phyloP scores from a whole-genome alignment of 2,797 vertebrate genomes.

The Karalla daura region DNA sequence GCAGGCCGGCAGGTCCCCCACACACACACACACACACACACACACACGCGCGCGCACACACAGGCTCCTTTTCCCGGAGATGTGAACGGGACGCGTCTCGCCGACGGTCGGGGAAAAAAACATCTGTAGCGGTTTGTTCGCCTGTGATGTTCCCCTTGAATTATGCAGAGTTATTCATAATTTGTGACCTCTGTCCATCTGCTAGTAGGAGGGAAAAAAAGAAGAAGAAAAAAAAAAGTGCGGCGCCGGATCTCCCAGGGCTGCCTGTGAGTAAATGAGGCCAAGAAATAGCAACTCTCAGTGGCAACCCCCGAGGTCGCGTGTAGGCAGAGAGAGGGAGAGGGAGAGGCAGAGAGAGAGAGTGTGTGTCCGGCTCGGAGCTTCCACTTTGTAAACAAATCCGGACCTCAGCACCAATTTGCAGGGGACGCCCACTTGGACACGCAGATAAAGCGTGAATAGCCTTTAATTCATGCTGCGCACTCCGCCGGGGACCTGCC shows the following conservation, averaged over 20 bases:
- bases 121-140: slow-evolving; percentile 21
- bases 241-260: neutral
- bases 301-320: neutral
- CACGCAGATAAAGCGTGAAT: slow-evolving; percentile 47
- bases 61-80: neutral
- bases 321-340: slow-evolving; percentile 19
- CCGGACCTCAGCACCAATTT: slow-evolving; percentile 12
- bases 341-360: slow-evolving; percentile 1
- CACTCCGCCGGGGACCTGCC: slow-evolving; percentile 38
- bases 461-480: slow-evolving; percentile 50
- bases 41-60: no score
- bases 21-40: no score
- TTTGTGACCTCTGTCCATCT: slow-evolving; percentile 25
- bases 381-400: slow-evolving; percentile 45
- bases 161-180: slow-evolving; percentile 31
- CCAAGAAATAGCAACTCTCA: neutral
- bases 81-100: neutral
- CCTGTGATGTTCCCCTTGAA: slow-evolving; percentile 6
- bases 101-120: neutral
- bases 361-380: neutral
- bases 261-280: neutral
- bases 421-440: slow-evolving; percentile 39
- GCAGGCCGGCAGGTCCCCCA: slow-evolving; percentile 10
- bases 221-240: no score
- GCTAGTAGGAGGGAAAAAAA: no score